Conservation (phyloP, 1,140 invertebrate species). For the Listronotus oregonensis region DNA sequence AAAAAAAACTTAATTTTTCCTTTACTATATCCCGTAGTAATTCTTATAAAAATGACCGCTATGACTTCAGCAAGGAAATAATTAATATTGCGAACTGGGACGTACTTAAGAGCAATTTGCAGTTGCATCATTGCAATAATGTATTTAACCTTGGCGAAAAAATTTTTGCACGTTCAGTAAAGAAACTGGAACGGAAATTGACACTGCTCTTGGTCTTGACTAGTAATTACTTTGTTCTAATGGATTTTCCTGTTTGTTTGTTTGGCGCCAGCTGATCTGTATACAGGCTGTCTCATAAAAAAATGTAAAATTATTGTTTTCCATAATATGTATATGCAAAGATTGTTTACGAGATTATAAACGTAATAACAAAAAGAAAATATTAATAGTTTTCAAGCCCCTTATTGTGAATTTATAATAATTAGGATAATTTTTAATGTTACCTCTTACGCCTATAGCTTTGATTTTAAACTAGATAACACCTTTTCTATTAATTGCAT, state of each 20-base stretch:
- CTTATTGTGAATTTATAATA: too few relatives aligned
- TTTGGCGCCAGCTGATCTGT: slow-evolving; percentile 9
- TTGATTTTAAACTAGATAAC: too few relatives aligned
- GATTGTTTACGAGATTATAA: too few relatives aligned
- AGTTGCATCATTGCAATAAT: slow-evolving; percentile 23
- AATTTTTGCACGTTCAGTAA: slow-evolving; percentile 20
- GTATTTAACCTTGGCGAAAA: slow-evolving; percentile 24
- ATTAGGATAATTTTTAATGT: too few relatives aligned
- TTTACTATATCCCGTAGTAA: too few relatives aligned
- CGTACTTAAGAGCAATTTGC: slow-evolving; percentile 21
- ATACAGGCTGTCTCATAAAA: background rate
- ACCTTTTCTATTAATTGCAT: too few relatives aligned
- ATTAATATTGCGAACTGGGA: slow-evolving; percentile 14
- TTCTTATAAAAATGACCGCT: background rate
- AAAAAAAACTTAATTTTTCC: too few relatives aligned
- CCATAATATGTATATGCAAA: too few relatives aligned
- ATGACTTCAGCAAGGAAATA: slow-evolving; percentile 16
- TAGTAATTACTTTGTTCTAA: slow-evolving; percentile 3
- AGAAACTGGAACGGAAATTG: slow-evolving; percentile 27
- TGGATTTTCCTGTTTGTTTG: slow-evolving; percentile 5
- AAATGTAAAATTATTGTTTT: too few relatives aligned
- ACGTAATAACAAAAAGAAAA: too few relatives aligned
- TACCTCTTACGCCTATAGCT: too few relatives aligned
- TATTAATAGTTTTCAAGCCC: too few relatives aligned
- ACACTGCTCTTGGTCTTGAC: slow-evolving; percentile 5